Base-by-base conservation (phyloP, 2,113 vertebrate species). In the Macquaria australasica region DNA sequence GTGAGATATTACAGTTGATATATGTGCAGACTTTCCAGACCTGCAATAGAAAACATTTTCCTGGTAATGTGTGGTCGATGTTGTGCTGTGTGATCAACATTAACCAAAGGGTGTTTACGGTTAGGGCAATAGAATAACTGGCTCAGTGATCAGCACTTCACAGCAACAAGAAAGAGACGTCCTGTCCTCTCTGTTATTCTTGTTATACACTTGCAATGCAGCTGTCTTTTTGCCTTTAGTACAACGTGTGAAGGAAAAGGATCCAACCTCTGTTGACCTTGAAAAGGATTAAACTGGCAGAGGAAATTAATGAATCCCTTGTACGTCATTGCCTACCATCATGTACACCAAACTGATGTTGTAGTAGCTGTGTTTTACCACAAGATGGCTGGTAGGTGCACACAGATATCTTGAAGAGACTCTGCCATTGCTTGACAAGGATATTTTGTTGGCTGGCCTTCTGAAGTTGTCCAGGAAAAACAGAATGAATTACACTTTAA, bases 301-400 rank as follows among this genome's bases (percentile, higher is more conserved):
- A 62, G 34, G 5, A 63, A 62, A 45, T 39, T 0, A 50, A 66
- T 53, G 1, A 60, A 60, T 59, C 55, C 39, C 31, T 43, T 41
- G 56, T 68, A 48, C 53, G 48, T 68, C 48, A 39, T 68, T 37
- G 5, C 37, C 51, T 20, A 3, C 20, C 10, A 39, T 70, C 23
- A 69, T 43, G 37, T n/a, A 11, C 31, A 69, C 4, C 16, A 23
- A 62, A 41, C 39, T 50, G 37, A 50, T 41, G 34, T 31, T 93
- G 91, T 82, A 89, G 84, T 86, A 51, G 56, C 88, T 86, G 5
- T 5, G 15, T 85, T 79, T 58, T 21, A 48, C 93, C 94, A 95
- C 93, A 77, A 90, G 92, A 79, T 90, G 92, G 88, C 91, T 62
- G 37, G 18, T 14, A 67, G 59, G n/a, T 62, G 28, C 89, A 63